These are phyloP conservation scores for Pachyrhynchus sulphureomaculatus DNA, from an alignment of 1,140 invertebrate genomes.

Conservation along the genomic window DNA sequence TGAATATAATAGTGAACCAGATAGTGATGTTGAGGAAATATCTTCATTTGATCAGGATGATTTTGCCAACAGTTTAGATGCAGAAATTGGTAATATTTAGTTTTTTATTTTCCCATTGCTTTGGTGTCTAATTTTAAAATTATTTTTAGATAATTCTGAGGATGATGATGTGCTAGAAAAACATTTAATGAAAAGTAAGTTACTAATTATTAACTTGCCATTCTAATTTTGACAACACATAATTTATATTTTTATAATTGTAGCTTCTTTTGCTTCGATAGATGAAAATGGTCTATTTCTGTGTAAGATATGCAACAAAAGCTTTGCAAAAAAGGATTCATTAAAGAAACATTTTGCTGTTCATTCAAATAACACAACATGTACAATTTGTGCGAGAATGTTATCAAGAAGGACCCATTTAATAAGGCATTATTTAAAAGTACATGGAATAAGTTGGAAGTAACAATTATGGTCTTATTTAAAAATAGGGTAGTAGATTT, in stretches of 20 bases:
- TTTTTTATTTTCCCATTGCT: neutral
- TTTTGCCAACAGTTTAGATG: neutral
- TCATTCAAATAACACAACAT: neutral
- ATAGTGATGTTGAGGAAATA: neutral
- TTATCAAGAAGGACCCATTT: neutral
- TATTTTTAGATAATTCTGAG: neutral
- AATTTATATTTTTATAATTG: neutral
- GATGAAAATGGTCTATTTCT: neutral
- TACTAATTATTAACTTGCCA: neutral
- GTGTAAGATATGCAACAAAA: neutral
- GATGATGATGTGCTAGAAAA: neutral
- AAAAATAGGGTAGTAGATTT: neutral
- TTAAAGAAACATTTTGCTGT: conserved; percentile 4
- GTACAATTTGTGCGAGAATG: neutral
- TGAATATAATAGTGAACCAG: neutral
- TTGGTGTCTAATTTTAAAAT: neutral
- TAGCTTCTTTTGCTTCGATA: neutral
- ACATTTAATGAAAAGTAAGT: neutral
- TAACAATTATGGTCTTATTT: neutral
- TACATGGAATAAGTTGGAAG: neutral
- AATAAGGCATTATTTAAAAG: neutral
- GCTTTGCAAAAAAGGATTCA: neutral
- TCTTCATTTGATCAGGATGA: neutral
- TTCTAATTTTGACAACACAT: neutral
- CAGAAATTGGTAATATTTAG: neutral